Conservation (phyloP, 2,113 vertebrate species). For the Pao palembangensis region DNA sequence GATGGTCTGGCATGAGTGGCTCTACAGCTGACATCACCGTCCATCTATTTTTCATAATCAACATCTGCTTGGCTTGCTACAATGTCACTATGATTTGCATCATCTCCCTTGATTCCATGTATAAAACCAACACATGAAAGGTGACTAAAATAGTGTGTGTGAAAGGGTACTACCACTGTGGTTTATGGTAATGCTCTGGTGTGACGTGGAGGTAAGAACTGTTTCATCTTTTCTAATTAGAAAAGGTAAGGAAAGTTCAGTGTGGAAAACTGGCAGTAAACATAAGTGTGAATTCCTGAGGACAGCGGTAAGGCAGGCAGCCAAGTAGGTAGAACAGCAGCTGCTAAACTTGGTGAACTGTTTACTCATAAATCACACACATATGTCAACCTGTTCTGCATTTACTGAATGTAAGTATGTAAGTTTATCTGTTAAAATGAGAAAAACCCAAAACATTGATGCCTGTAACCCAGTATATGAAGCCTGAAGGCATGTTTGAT, state of each 20-base stretch:
- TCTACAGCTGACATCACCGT: conserved; percentile 65
- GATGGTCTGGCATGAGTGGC: conserved; percentile 47
- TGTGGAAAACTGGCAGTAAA: neutral
- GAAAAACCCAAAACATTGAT: no score
- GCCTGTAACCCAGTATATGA: no score
- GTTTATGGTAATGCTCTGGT: conserved; percentile 20
- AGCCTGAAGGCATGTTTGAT: no score
- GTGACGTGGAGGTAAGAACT: neutral
- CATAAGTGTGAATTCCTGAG: no score
- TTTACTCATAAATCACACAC: no score
- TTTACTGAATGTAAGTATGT: no score
- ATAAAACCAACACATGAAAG: conserved; percentile 59
- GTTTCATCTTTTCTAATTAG: neutral
- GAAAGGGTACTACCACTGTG: conserved; percentile 20
- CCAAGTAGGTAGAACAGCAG: no score
- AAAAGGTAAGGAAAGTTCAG: neutral
- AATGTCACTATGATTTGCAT: conserved; percentile 70
- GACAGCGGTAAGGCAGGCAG: no score
- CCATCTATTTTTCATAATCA: conserved; percentile 70
- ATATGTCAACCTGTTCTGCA: no score
- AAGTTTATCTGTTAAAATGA: no score
- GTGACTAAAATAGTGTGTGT: conserved; percentile 41
- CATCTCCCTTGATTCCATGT: conserved; percentile 53
- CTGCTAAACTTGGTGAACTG: no score
- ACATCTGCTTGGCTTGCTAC: conserved; percentile 74